Conservation (phyloP, 2,113 vertebrate species). For the Naja naja region DNA sequence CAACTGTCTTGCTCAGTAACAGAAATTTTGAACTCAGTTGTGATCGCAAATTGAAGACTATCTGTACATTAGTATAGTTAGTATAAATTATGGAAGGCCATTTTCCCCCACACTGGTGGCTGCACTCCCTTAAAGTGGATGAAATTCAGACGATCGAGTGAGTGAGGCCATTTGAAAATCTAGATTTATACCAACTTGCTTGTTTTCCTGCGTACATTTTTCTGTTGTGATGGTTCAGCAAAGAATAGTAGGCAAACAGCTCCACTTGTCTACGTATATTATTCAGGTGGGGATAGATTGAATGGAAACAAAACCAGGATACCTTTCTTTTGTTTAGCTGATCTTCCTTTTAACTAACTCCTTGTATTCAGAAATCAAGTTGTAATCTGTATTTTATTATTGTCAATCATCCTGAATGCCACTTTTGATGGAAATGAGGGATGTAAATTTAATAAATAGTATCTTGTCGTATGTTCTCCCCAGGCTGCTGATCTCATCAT, state of each 20-base stretch:
- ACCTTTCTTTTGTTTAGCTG: neutral
- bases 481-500: neutral
- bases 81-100: neutral
- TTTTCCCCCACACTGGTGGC: neutral
- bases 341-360: neutral
- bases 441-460: neutral
- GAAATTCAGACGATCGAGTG: neutral
- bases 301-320: neutral
- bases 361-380: neutral
- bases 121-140: neutral
- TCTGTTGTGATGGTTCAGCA: neutral
- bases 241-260: neutral
- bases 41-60: neutral
- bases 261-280: neutral
- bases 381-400: neutral
- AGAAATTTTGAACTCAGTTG: neutral
- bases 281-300: neutral
- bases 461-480: neutral
- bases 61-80: neutral
- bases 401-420: neutral
- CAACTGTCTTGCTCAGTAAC: neutral
- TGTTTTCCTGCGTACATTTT: neutral
- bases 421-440: neutral
- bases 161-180: neutral
- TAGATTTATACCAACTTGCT: neutral